phyloP scores from a whole-genome alignment of 2,113 vertebrate genomes.

The Lichenostomus cassidix region DNA sequence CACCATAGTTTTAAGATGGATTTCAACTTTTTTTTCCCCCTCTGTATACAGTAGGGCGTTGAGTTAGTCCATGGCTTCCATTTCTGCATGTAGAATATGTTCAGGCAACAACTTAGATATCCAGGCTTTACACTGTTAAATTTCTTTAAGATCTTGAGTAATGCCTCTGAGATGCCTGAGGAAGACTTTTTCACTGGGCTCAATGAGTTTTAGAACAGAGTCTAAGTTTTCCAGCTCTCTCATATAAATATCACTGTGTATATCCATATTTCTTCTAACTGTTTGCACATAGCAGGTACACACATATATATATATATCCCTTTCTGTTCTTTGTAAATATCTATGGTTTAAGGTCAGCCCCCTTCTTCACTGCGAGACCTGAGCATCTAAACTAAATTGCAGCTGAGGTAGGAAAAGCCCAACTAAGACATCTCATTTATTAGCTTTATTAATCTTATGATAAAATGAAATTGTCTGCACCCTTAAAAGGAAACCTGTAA shows the following conservation, averaged over 20 bases:
- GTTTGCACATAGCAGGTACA: neutral
- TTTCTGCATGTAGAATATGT: neutral
- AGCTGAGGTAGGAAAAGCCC: neutral
- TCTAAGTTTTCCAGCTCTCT: neutral
- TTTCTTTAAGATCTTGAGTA: neutral
- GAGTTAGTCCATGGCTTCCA: neutral
- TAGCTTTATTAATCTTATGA: slow-evolving; percentile 29
- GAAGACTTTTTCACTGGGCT: neutral
- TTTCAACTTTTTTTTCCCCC: neutral
- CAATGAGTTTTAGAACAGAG: neutral
- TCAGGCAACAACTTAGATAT: neutral
- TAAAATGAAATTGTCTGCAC: neutral
- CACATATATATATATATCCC: neutral
- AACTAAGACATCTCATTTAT: neutral
- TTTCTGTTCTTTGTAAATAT: neutral
- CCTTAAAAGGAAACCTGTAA: neutral
- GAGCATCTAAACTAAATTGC: neutral
- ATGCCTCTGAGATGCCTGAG: neutral
- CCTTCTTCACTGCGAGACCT: neutral
- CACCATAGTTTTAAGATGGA: neutral
- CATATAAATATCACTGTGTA: neutral
- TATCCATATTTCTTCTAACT: neutral
- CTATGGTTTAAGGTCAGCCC: neutral
- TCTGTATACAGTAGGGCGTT: neutral
- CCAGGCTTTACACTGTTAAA: neutral